phyloP scores from a whole-genome alignment of 2,888 invertebrate genomes.

The Allophyes oxyacanthae region DNA sequence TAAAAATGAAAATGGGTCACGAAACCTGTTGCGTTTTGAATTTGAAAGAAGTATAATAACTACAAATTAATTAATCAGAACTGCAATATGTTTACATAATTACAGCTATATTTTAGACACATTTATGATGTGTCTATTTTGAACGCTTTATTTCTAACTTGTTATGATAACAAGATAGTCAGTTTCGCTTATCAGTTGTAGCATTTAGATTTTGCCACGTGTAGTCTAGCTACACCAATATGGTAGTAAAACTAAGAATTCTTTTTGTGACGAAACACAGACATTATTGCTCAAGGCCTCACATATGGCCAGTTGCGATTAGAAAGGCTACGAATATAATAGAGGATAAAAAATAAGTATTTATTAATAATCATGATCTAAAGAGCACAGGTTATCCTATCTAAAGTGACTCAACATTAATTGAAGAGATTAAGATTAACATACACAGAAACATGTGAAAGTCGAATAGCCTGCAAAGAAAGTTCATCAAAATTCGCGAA shows the following conservation, averaged over 20 bases:
- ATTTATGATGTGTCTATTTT: slow-evolving; percentile 7
- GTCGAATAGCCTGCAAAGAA: slow-evolving; percentile 48
- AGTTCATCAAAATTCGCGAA: slow-evolving; percentile 56
- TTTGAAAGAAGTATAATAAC: too few relatives aligned
- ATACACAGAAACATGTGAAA: slow-evolving; percentile 51
- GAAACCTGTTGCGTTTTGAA: too few relatives aligned
- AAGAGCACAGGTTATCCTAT: too few relatives aligned
- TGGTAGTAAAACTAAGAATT: not conserved
- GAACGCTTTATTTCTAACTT: slow-evolving; percentile 10
- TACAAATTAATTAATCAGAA: too few relatives aligned
- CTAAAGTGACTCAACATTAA: slow-evolving; percentile 1
- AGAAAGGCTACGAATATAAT: too few relatives aligned
- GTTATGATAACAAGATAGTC: slow-evolving; percentile 12
- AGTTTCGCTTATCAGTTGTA: slow-evolving; percentile 2
- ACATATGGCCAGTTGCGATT: too few relatives aligned
- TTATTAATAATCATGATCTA: not conserved
- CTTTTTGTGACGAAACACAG: too few relatives aligned
- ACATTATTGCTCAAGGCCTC: too few relatives aligned
- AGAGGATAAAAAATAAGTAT: too few relatives aligned
- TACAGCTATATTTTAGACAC: too few relatives aligned
- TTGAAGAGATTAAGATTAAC: slow-evolving; percentile 9
- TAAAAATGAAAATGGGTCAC: too few relatives aligned
- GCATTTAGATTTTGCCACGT: slow-evolving; percentile 15
- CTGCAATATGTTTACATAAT: too few relatives aligned
- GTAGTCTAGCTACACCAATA: not conserved